Conservation (phyloP, 1,140 invertebrate genomes). For the Meloidogyne chitwoodi region DNA sequence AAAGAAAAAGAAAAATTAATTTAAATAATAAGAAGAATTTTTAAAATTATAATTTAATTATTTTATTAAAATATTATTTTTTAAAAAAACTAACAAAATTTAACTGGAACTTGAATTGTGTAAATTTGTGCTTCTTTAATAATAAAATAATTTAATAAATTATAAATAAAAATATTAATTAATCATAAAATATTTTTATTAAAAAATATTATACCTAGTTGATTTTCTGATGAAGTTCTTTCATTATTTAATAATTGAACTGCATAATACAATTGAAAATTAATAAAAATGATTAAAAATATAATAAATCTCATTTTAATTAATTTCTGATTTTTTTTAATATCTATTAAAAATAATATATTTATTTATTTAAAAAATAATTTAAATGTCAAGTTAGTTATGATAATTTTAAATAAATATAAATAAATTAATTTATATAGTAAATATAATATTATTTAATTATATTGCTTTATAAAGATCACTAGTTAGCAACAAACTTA, state of each 20-base stretch:
- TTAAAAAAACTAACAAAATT: neutral
- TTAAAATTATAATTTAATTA: no score
- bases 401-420: no score
- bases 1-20: neutral
- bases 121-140: neutral
- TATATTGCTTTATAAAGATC: no score
- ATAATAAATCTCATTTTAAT: neutral
- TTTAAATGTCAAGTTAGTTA: no score
- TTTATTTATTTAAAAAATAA: no score
- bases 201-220: neutral
- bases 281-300: neutral
- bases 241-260: neutral
- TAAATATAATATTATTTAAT: no score
- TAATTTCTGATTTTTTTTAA: neutral
- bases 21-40: neutral
- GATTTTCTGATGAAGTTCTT: neutral
- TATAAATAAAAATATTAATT: no score
- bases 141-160: neutral
- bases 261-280: neutral
- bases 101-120: neutral
- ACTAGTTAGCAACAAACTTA: no score
- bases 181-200: no score
- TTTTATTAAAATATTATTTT: no score
- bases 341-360: no score
- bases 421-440: no score